Base-by-base conservation (phyloP, 2,113 vertebrate species). In the Cephalopholis sonnerati region DNA sequence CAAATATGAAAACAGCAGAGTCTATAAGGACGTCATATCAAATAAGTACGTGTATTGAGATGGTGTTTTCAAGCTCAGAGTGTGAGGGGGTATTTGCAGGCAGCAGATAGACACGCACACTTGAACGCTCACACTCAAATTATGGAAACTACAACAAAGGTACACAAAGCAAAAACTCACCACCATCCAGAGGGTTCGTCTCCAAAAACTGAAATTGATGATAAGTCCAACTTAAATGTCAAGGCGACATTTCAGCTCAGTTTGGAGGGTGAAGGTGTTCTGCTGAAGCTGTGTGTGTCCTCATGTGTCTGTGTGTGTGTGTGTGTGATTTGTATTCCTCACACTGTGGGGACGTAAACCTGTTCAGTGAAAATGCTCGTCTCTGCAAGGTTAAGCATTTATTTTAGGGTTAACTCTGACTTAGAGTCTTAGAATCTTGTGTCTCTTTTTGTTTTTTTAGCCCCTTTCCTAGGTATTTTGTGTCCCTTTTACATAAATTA, bases 191-290 rank as follows among this genome's bases (percentile, higher is more conserved):
- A 59, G 57, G 4, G 44, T 67, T 79, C 44, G 70, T 77, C 64
- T 74, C 65, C 41, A 55, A 77, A 65, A 82, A 83, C 15, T 54
- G 15, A 71, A 82, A 71, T 6, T 76, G 59, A 83, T 68, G 73
- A 77, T 64, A 55, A 74, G 61, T 69, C 73, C 61, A 71, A 74
- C 50, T 81, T 74, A 79, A 90, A 90, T 88, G 87, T 77, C 85
- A 84, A 55, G 77, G 64, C 20, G 20, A 81, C 85, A 87, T 87
- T 87, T 85, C 57, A 77, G 77, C 77, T 77, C 77, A 66, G 64
- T 44, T 63, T 50, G 54, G 66, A 51, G 55, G 72, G 20, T 69
- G 63, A 64, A 0, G 27, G 55, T 71, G 57, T 55, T 70, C 12
- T 74, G 24, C 62, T 70, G 61, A 9, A 3, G 57, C n/a, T 41